Base-by-base conservation (phyloP, 2,797 vertebrate genomes). In the Micropoecilia bifurca region DNA sequence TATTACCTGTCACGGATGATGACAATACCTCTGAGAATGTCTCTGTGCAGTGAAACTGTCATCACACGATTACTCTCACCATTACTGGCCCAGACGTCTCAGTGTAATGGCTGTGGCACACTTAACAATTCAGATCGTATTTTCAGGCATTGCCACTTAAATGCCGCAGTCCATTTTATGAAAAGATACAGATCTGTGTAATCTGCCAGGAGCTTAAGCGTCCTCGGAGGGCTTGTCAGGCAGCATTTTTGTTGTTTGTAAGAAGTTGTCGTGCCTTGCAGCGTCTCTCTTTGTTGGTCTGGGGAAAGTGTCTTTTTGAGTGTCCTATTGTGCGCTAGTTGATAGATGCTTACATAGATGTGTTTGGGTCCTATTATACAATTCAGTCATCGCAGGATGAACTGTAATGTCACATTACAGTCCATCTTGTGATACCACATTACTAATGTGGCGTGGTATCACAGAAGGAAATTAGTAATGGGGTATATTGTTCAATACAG, bases 51-150 rank as follows among this genome's bases (percentile, higher is more conserved):
- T 91, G 93, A 96, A 95, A 95, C 94, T 96, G 95, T 96, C 96
- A 96, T 96, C 94, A 96, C 95, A 96, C 95, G 96, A 95, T 96
- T 96, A 95, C 94, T 93, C 92, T 92, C 93, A 91, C 93, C 91
- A 94, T 95, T 92, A 94, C 95, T 94, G 93, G 87, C 87, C 91
- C 90, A 90, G 68, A 90, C 94, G 90, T 93, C 91, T 93, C 91
- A 88, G 85, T 90, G 92, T 90, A 93, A 93, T 91, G 88, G 91
- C 93, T 91, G 91, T 94, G 93, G 94, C 93, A 94, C 92, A 88
- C 94, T 95, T 95, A 93, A 92, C 91, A 93, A 94, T 94, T 95
- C 90, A 94, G 94, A 95, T 95, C 93, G 93, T 95, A 90, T 93
- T 95, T 89, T 90, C 90, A 90, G 91, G 92, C 93, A 90, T 92